A percentile compares a stretch with the other conserved stretches of the same genome.
phyloP scores from a whole-genome alignment of 2,113 vertebrate genomes.

The Rhadina sibilatrix region DNA sequence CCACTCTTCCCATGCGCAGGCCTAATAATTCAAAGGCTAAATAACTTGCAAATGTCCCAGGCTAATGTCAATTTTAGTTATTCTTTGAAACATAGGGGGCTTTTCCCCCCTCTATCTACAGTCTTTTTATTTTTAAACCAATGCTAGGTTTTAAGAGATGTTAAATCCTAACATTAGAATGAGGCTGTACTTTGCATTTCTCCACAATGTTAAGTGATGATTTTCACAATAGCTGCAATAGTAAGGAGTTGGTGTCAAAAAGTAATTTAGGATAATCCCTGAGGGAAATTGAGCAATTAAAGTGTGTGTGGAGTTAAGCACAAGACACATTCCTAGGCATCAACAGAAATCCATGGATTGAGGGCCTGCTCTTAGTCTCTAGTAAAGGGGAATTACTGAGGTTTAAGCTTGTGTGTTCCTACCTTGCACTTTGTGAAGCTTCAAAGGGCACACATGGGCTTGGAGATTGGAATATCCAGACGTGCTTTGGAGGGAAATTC shows the following conservation, averaged over 20 bases:
- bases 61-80: neutral
- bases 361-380: neutral
- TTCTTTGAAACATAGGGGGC: neutral
- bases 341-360: neutral
- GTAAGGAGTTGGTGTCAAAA: conserved; percentile 23
- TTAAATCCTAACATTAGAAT: neutral
- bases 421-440: neutral
- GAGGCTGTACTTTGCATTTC: neutral
- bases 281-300: conserved; percentile 27
- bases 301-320: neutral
- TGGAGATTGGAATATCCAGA: neutral
- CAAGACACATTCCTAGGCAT: neutral
- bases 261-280: neutral
- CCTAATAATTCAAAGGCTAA: neutral
- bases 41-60: neutral
- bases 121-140: neutral
- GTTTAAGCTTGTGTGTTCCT: neutral
- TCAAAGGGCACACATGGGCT: rapidly evolving
- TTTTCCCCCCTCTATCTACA: neutral
- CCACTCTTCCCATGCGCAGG: neutral
- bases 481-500: rapidly evolving
- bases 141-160: neutral
- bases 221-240: conserved; percentile 29
- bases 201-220: neutral
- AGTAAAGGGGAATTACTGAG: neutral